Percentiles rank a stretch among this genome's conserved stretches.
These are phyloP conservation scores for Peromyscus leucopus DNA, from an alignment of 2,113 vertebrate species.

Conservation along the genomic window DNA sequence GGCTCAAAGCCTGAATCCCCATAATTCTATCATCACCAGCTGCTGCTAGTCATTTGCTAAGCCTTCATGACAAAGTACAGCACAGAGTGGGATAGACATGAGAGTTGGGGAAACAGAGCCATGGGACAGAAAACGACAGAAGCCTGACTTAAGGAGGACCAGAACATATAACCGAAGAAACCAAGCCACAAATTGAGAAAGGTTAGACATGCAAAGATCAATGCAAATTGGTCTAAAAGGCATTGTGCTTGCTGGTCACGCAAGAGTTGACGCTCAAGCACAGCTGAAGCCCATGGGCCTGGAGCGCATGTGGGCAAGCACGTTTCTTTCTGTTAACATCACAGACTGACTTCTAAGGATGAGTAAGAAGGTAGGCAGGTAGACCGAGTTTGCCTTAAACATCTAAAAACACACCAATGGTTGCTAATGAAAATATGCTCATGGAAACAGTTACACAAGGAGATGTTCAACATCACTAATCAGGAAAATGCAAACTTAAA, in stretches of 20 bases:
- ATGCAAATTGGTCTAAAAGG: not conserved
- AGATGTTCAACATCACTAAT: not conserved
- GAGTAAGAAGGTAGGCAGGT: not conserved
- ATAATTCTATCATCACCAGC: not conserved
- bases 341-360: not conserved
- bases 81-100: not conserved
- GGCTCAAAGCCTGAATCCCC: not conserved
- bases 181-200: slow-evolving; percentile 1
- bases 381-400: not conserved
- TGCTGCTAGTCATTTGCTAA: not conserved
- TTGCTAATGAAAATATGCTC: slow-evolving; percentile 25
- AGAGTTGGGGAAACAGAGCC: not conserved
- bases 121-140: not conserved
- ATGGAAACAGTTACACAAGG: not conserved
- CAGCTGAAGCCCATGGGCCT: not conserved
- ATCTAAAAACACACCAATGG: not conserved
- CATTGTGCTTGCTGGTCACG: not conserved
- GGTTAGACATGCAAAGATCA: not conserved
- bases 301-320: not conserved
- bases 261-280: not conserved
- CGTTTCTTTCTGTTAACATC: not conserved
- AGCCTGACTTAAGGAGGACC: not conserved
- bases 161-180: not conserved
- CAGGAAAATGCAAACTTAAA: not conserved
- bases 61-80: not conserved